Base-by-base conservation (phyloP, 2,797 vertebrate species). In the Phaenicophaeus curvirostris region DNA sequence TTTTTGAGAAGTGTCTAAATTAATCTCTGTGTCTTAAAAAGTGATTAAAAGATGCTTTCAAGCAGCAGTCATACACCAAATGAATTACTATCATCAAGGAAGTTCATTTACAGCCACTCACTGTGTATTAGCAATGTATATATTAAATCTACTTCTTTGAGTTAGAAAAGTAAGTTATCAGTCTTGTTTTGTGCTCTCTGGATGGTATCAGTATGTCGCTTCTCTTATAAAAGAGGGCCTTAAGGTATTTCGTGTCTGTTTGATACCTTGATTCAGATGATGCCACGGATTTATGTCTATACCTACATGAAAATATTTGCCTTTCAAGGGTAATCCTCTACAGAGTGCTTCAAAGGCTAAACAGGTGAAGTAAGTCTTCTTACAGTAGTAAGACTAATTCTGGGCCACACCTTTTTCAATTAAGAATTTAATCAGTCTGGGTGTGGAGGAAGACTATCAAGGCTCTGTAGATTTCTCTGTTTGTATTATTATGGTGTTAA, bases 351-450 rank as follows among this genome's bases (percentile, higher is more conserved):
- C 57, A 83, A 87, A 88, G 85, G 59, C 77, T 86, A 16, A 94
- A 61, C 35, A 90, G 89, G 53, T 74, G 51, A 61, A 87, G 71
- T 81, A 92, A 90, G 91, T 88, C 85, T 87, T 92, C 54, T 91
- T 94, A 84, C 35, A 71, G 54, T 67, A 90, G 85, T 94, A 76
- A 79, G 55, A 20, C 76, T 94, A 85, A 94, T 91, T 95, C 74
- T 73, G 39, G 65, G 74, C 82, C 48, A 67, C 91, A 77, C 95
- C 87, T 92, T 76, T 68, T 76, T 62, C 33, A 75, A 57, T 87
- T 88, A 87, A 82, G 80, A 82, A 74, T 88, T 69, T 90, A 94
- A 87, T 91, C 82, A 37, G 54, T 61, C 23, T 66, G 48, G 73
- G 82, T 86, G 82, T 90, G 79, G 89, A 77, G 71, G 79, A 83